A percentile compares a stretch with the other conserved stretches of the same genome.
Conservation (phyloP, 2,797 vertebrate genomes). For the Enteromius viviparus region DNA sequence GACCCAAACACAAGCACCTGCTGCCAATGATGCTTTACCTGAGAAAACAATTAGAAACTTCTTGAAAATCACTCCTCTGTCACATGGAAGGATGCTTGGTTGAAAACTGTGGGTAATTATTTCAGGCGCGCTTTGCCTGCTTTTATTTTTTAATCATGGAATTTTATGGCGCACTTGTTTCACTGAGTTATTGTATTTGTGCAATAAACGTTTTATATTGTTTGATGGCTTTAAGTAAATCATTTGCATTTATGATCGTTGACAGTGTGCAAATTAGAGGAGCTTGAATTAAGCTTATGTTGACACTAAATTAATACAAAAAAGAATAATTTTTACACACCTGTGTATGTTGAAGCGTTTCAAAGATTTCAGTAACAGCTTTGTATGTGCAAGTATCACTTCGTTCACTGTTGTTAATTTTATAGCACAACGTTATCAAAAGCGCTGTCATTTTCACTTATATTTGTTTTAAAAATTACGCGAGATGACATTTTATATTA, state of each 20-base stretch:
- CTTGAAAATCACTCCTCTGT: constrained; percentile 41
- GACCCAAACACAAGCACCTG: constrained; percentile 52
- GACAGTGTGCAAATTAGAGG: no score
- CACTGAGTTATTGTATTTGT: constrained; percentile 16
- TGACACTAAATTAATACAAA: not conserved
- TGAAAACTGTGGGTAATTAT: constrained; percentile 19
- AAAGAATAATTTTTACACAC: not conserved
- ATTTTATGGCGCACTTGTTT: not conserved
- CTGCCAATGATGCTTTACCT: constrained; percentile 63
- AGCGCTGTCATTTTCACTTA: not conserved
- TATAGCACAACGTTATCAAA: not conserved
- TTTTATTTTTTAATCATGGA: not conserved
- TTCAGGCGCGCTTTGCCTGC: constrained; percentile 7
- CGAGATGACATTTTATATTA: not conserved
- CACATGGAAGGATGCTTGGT: not conserved
- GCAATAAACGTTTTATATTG: constrained; percentile 49
- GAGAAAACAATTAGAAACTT: constrained; percentile 62
- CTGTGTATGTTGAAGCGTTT: not conserved
- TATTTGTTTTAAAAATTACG: not conserved
- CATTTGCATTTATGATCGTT: not conserved
- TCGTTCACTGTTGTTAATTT: not conserved
- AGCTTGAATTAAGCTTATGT: not conserved
- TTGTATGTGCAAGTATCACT: not conserved
- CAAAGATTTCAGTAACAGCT: not conserved
- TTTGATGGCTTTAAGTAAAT: constrained; percentile 7